Evolutionary conservation across 2,113 vertebrate species (phyloP), one percentile per base, ranked within the genome.

Genomic region (Pheucticus melanocephalus): DNA sequence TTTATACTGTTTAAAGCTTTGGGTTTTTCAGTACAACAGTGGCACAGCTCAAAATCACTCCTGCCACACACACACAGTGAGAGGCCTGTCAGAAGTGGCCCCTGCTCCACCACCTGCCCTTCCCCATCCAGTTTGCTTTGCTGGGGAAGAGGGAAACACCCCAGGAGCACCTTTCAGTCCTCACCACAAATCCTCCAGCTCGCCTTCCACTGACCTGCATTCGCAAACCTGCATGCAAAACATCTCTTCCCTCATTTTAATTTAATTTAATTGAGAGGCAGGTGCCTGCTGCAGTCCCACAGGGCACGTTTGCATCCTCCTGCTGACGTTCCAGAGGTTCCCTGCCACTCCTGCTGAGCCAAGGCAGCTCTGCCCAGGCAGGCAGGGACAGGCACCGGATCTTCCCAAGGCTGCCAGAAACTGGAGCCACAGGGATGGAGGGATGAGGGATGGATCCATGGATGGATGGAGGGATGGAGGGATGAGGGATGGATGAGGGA

Each of bases 61-160:
- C 0, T 4, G 19, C 20, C 66, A 77, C 1, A 2, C 10, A 2
- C 10, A 6, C 1, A 2, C 12, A 6, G 1, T 0, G 57, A 71
- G 76, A 51, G 44, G 48, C 15, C 35, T 20, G 15, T 17, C 14
- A 40, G 53, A 44, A 35, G 2, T 8, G 33, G 33, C 14, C 65
- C 11, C 13, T 2, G 22, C 53, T 50, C 42, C 53, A 27, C 3
- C 81, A 40, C 37, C 48, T 22, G n/a, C 57, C 50, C 42, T 37
- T 27, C 40, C 24, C 24, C n/a, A 40, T 8, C 25, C 37, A 30
- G 15, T 13, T 21, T 48, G 35, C 42, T 73, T 27, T 20, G 16
- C 68, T 69, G 63, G 20, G 24, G 13, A 22, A 51, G 14, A 40
- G 37, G 28, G 44, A 72, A 57, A 15, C 57, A 42, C 63, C 33